Percentiles rank a stretch among this genome's conserved stretches.
These are phyloP conservation scores for Coccyzus lansbergi DNA, from an alignment of 2,797 vertebrate genomes.

Conservation along the genomic window DNA sequence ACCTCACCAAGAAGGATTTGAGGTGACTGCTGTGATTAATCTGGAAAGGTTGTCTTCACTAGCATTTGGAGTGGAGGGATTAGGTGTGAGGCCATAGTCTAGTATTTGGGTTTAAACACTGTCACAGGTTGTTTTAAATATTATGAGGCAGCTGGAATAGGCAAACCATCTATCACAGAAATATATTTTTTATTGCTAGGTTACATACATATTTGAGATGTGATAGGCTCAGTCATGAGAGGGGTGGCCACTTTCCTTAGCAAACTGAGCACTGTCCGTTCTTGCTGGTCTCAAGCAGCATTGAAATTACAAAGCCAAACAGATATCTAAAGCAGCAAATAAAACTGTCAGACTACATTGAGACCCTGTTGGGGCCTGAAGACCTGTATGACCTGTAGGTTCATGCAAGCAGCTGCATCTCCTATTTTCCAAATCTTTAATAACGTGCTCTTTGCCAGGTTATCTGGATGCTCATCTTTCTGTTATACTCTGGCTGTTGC, in stretches of 20 bases:
- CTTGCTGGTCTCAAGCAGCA: not conserved
- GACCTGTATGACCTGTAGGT: not conserved
- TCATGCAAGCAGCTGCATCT: not conserved
- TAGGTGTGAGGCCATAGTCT: not conserved
- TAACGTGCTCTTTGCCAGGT: not conserved
- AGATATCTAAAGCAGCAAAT: not conserved
- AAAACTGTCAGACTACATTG: not conserved
- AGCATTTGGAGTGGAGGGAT: slow-evolving; percentile 23
- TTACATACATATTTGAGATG: not conserved
- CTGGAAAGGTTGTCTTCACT: slow-evolving; percentile 9
- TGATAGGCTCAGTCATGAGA: not conserved
- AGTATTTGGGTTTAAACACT: not conserved
- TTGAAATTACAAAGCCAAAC: not conserved
- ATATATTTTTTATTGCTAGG: not conserved
- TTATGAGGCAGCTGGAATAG: not conserved
- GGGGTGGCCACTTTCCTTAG: not conserved
- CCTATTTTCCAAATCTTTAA: not conserved
- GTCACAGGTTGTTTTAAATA: not conserved
- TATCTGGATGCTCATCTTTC: not conserved
- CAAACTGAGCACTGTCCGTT: not conserved
- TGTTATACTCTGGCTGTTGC: not conserved
- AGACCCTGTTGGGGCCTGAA: not conserved
- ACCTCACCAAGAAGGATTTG: not conserved
- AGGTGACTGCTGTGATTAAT: slow-evolving; percentile 31
- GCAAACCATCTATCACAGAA: not conserved